These are phyloP conservation scores for Clitarchus hookeri DNA, from an alignment of 2,888 invertebrate species.

Conservation along the genomic window DNA sequence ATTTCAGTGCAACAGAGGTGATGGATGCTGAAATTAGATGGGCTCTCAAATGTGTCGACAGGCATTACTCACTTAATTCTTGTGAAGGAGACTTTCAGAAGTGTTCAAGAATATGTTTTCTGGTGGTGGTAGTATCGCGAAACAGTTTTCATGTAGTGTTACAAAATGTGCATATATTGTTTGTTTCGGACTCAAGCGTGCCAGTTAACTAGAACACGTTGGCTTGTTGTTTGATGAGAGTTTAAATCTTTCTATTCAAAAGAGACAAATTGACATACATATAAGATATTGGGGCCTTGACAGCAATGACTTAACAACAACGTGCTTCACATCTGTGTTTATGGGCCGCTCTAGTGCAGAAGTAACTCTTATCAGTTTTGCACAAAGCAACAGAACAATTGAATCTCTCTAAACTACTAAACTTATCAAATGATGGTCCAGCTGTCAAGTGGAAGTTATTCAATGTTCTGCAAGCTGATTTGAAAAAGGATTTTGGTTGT, in stretches of 20 bases:
- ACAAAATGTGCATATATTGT: not conserved
- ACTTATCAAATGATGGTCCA: not conserved
- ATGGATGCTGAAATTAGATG: not conserved
- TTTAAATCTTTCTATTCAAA: not conserved
- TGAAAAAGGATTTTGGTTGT: not conserved
- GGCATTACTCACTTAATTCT: not conserved
- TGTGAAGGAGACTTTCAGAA: not conserved
- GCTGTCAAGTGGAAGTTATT: not conserved
- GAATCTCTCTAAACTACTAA: not conserved
- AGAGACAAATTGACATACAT: not conserved
- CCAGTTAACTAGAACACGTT: not conserved
- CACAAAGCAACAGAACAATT: not conserved
- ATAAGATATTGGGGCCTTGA: not conserved
- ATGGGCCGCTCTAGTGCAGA: not conserved
- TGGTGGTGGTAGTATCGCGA: not conserved
- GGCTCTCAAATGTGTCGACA: not conserved
- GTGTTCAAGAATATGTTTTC: not conserved
- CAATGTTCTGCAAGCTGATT: not conserved
- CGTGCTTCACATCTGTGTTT: not conserved
- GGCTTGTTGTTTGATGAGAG: not conserved
- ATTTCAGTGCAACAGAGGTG: too few species aligned
- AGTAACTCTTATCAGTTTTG: not conserved
- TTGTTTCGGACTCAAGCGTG: not conserved
- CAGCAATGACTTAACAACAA: not conserved
- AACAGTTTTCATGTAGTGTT: not conserved